Base-by-base conservation (phyloP, 2,888 invertebrate genomes). In the Chrysomela aeneicollis region DNA sequence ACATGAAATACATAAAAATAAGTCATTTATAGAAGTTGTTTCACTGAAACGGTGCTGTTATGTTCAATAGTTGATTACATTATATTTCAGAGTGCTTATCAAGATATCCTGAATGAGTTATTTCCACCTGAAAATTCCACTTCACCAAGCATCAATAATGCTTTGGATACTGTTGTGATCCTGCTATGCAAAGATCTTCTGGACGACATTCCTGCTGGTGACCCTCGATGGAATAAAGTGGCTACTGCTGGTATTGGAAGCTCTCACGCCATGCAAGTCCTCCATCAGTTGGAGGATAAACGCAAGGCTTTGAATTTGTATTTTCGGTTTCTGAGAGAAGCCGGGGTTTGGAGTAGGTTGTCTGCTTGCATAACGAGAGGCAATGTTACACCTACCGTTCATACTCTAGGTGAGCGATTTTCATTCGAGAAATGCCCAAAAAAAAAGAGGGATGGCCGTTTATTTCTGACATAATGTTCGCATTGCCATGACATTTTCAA, bases 201-300 rank as follows among this genome's bases (percentile, higher is more conserved):
- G 61, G 92, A 97, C 79, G 96, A 97, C 82, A 88, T 90, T 71
- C 96, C 97, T 0, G 90, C 92, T 0, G 90, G 93, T 12, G 97
- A 97, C 86, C 97, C 97, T 0, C 83, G 92, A 58, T 92, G 91
- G 91, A 74, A 59, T 12, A 73, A 76, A 57, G 72, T 75, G 22
- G 60, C 64, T 6, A 67, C 82, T 75, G 85, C 87, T 0, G 82
- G 87, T 55, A 82, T 91, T 30, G 91, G 91, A 64, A 89, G 90
- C 77, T 91, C 92, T 0, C 87, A 88, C 17, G 93, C 96, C 1
- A 87, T 97, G 84, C 93, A 95, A 82, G 89, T 95, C 64, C 83
- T 89, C 0, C 91, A 92, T 68, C 97, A 97, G 80, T 84, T 98
- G 60, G 89, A 91, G 71, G 95, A 96, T 80, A 97, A 97, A 83